These are phyloP conservation scores for Meloidogyne exigua DNA, from an alignment of 1,140 invertebrate genomes.

Conservation along the genomic window DNA sequence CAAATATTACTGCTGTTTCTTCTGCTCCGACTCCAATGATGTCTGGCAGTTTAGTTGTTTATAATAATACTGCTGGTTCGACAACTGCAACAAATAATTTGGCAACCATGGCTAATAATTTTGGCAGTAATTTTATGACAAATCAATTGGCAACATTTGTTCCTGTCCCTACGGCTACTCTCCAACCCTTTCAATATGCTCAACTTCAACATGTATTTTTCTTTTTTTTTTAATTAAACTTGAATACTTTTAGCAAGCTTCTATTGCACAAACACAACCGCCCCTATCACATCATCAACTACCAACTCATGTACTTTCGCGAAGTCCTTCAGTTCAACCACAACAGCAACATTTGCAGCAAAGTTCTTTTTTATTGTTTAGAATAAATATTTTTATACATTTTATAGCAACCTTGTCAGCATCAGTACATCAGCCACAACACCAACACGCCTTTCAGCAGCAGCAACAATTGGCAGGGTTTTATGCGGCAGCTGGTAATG, in stretches of 20 bases:
- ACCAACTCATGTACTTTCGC: neutral
- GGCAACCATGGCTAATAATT: neutral
- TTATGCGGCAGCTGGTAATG: neutral
- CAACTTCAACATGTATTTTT: neutral
- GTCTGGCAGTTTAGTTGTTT: slow-evolving; percentile 7
- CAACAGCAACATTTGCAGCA: neutral
- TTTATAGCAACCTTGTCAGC: neutral
- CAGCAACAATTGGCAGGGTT: neutral
- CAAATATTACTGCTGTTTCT: neutral
- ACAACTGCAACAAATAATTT: neutral
- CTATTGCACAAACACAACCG: neutral
- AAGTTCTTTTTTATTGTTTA: neutral
- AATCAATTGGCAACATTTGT: slow-evolving; percentile 8
- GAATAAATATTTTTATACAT: neutral
- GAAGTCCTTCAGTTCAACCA: neutral
- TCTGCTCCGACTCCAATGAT: slow-evolving; percentile 14
- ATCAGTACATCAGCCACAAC: neutral
- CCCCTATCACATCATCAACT: neutral
- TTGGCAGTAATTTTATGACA: neutral
- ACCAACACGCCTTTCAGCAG: neutral
- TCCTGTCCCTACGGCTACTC: neutral
- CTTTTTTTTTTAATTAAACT: neutral
- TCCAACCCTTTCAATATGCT: slow-evolving; percentile 2
- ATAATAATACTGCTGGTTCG: neutral
- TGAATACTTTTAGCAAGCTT: neutral